Evolutionary conservation across 37 sponge, comb jelly and placozoan species (phyloP).

Genomic region (Oscarella lobularis): DNA sequence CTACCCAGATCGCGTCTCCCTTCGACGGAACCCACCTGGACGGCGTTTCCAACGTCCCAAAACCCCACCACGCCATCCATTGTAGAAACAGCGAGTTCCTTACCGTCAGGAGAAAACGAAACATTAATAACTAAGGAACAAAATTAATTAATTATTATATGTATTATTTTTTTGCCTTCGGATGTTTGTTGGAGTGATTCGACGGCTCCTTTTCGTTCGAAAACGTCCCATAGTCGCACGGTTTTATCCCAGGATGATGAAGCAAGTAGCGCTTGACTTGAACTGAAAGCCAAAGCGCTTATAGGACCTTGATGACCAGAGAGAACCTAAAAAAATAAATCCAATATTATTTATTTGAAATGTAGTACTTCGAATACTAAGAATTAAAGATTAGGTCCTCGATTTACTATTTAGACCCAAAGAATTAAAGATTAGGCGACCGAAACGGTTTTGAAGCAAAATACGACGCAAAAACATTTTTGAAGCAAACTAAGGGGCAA

Average conservation of each 20-base stretch:
- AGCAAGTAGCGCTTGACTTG: conserved; percentile 36
- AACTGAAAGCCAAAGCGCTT: conserved; percentile 47
- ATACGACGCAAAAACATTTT: too few species aligned
- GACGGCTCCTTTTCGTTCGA: conserved; percentile 54
- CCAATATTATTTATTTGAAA: not conserved
- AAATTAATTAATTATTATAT: not conserved
- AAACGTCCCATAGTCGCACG: conserved; percentile 77
- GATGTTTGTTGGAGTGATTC: conserved; percentile 54
- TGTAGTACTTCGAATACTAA: not conserved
- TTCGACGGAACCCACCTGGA: conserved; percentile 73
- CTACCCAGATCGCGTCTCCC: conserved; percentile 63
- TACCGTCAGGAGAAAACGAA: conserved; percentile 56
- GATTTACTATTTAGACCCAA: too few species aligned
- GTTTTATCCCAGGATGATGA: conserved; percentile 96
- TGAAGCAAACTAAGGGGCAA: too few species aligned
- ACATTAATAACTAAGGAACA: conserved; percentile 35
- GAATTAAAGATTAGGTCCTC: too few species aligned
- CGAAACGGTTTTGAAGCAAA: too few species aligned
- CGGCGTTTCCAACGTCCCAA: conserved; percentile 40
- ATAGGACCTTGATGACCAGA: conserved; percentile 87
- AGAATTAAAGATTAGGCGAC: too few species aligned
- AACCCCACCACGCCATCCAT: conserved; percentile 78
- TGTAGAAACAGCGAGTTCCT: conserved; percentile 71
- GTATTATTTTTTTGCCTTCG: conserved; percentile 28
- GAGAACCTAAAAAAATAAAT: conserved; percentile 36